Evolutionary conservation across 1,140 invertebrate species (phyloP).

Genomic region (Anastatus disparis): DNA sequence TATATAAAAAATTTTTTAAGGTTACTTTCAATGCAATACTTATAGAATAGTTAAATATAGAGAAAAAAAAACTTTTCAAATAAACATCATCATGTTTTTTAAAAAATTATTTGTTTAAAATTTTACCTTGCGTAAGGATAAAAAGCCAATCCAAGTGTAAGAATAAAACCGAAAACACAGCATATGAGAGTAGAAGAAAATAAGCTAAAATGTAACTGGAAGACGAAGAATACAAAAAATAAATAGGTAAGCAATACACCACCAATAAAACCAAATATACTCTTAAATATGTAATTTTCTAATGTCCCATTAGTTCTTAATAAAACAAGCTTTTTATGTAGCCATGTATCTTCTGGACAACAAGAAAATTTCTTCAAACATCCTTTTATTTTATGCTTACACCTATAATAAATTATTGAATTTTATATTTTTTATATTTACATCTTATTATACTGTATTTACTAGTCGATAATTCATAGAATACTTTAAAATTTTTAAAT

Average conservation of each 20-base stretch:
- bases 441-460: too few species aligned
- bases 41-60: too few species aligned
- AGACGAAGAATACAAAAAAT: constrained; percentile 73
- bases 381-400: constrained; percentile 58
- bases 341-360: constrained; percentile 57
- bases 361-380: constrained; percentile 53
- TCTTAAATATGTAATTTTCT: constrained; percentile 72
- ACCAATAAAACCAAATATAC: constrained; percentile 70
- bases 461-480: too few species aligned
- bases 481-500: too few species aligned
- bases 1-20: too few species aligned
- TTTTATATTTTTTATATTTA: too few species aligned
- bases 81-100: too few species aligned
- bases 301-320: constrained; percentile 68
- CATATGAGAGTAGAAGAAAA: constrained; percentile 70
- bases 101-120: too few species aligned
- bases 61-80: too few species aligned
- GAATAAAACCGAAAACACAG: constrained; percentile 70
- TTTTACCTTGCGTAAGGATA: constrained; percentile 71
- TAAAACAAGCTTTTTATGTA: constrained; percentile 61
- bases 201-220: constrained; percentile 71
- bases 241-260: constrained; percentile 74
- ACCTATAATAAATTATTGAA: constrained; percentile 50
- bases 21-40: too few species aligned
- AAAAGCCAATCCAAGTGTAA: constrained; percentile 75